phyloP scores from a whole-genome alignment of 2,888 invertebrate genomes.

The Eilema sororculum region DNA sequence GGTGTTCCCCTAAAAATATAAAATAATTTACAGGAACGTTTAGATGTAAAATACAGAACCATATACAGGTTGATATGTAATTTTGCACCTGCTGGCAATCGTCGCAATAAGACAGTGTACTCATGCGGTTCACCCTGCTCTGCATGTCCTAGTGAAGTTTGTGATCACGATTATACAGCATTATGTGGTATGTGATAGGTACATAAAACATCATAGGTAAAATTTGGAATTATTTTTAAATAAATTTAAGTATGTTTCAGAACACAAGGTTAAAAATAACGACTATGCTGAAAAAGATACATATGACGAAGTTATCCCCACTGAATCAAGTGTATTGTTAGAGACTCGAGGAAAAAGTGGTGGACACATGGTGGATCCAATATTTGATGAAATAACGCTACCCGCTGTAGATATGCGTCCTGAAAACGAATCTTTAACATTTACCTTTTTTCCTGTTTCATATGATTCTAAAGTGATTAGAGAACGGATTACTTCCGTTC shows the following conservation, averaged over 20 bases:
- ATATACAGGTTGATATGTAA: conserved; percentile 79
- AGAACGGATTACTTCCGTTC: conserved; percentile 49
- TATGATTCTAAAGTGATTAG: conserved; percentile 56
- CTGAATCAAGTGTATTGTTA: background rate
- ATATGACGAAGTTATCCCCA: conserved; percentile 10
- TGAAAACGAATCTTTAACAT: conserved; percentile 40
- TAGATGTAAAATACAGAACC: conserved; percentile 60
- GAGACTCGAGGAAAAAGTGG: conserved; percentile 9
- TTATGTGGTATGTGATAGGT: conserved; percentile 71
- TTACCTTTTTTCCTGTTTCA: conserved; percentile 71
- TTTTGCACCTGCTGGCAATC: conserved; percentile 75
- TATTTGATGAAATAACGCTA: conserved; percentile 16
- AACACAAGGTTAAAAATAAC: background rate
- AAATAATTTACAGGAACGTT: conserved; percentile 58
- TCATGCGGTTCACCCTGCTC: conserved; percentile 69
- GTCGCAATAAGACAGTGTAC: conserved; percentile 65
- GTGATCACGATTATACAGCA: conserved; percentile 62
- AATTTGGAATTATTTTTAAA: background rate
- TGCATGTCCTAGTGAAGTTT: conserved; percentile 62
- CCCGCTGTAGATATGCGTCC: conserved; percentile 1
- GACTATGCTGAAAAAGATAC: conserved; percentile 15
- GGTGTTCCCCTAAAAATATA: too few species aligned
- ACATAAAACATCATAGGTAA: background rate
- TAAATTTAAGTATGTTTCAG: conserved; percentile 13
- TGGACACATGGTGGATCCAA: conserved; percentile 1